Percentiles rank a stretch among this genome's conserved stretches.
Conservation (phyloP, 2,113 vertebrate species). For the Notiomystis cincta region DNA sequence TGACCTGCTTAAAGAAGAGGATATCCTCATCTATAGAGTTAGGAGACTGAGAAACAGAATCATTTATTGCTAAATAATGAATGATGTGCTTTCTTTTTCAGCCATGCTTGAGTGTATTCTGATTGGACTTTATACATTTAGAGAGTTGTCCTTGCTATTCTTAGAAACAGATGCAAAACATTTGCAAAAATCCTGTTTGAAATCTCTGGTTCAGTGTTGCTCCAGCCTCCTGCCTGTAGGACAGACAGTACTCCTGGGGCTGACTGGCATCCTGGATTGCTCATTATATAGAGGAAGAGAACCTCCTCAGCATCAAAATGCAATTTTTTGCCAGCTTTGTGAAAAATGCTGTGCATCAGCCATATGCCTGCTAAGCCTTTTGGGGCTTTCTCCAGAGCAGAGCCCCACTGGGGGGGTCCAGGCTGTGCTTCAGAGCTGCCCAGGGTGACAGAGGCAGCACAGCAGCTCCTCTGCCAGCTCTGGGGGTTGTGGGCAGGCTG, state of each 20-base stretch:
- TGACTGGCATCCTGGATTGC: not conserved
- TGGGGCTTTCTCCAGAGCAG: not conserved
- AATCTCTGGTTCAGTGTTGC: not conserved
- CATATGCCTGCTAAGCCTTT: not conserved
- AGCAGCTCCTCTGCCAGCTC: not conserved
- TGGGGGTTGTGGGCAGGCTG: not conserved
- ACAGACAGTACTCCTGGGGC: not conserved
- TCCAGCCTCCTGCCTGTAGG: not conserved
- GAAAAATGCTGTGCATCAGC: not conserved
- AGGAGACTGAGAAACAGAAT: not conserved
- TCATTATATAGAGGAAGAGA: not conserved
- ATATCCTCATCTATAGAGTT: not conserved
- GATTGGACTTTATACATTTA: not conserved
- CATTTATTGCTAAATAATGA: not conserved
- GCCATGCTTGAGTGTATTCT: not conserved
- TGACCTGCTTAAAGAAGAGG: not conserved
- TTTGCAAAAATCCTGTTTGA: not conserved
- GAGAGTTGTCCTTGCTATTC: not conserved
- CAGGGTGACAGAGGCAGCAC: not conserved
- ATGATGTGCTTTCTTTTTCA: not conserved
- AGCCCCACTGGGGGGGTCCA: accelerated
- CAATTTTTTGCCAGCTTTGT: not conserved
- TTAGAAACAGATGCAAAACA: not conserved
- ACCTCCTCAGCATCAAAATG: not conserved
- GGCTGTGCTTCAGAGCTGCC: not conserved